Evolutionary conservation across 2,113 vertebrate species (phyloP), one percentile per base, ranked within the genome.

Genomic region (Nannospalax galili): DNA sequence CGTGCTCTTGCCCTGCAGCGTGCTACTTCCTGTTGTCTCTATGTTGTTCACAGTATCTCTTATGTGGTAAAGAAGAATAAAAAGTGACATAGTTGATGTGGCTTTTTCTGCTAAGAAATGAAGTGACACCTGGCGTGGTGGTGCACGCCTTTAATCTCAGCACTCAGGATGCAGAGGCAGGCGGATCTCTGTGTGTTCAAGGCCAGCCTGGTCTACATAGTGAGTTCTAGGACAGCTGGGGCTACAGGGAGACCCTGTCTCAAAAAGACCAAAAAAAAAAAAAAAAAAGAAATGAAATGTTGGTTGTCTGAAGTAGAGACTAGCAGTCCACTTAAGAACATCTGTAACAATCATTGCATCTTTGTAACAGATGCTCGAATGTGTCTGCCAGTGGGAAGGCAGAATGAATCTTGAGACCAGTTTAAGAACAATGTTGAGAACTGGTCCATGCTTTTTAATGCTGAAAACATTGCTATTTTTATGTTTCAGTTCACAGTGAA

Each of bases 91-190:
- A 52, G 40, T 56, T 91, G 52, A 69, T 88, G 84, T 91, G 87
- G 84, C 24, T 60, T 94, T 95, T 92, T 94, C 35, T 95, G 42
- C 67, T 92, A 64, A 96, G 88, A 97, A 92, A 52, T 82, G n/a
- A n/a, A 64, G 48, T 88, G 17, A n/a, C n/a, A n/a, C 48, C 48
- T 11, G 48, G 48, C 48, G 11, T 52, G 48, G 48, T 52, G 48
- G 48, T 11, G 48, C 48, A 52, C 48, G 11, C 48, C 48, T 52
- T 52, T 52, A 52, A 52, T 52, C 48, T 11, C 48, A 52, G 48
- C 48, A 52, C 48, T 52, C 48, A 52, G 48, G 48, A 52, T 52
- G 6, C 11, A 52, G 11, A 52, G n/a, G n/a, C n/a, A n/a, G n/a
- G n/a, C n/a, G n/a, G n/a, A n/a, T n/a, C n/a, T n/a, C n/a, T n/a